Base-by-base conservation (phyloP, 2,113 vertebrate genomes). In the Brienomyrus brachyistius region DNA sequence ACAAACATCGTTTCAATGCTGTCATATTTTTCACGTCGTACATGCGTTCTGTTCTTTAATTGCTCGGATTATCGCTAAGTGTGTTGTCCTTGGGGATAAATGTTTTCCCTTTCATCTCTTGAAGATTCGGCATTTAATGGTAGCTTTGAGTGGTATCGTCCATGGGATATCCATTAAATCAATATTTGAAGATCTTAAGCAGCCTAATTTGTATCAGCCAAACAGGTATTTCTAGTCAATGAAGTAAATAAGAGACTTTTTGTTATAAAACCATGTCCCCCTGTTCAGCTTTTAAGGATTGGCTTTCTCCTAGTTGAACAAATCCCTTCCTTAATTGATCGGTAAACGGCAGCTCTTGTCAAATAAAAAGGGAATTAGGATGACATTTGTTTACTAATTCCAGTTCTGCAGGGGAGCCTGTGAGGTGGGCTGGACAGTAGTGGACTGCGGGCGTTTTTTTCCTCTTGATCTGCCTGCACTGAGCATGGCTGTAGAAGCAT, bases 181-280 rank as follows among this genome's bases (percentile, higher is more conserved):
- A 94, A 93, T 95, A 95, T 92, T 66, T 89, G 87, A 91, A 91
- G 91, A 90, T 93, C 91, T 91, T 91, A 92, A 93, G 90, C 50
- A 86, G 88, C 91, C 93, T 92, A 93, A 92, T 91, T 91, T 92
- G 88, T 89, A 91, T 91, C 74, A 90, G 92, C 91, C 93, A 93
- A 93, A 92, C 92, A 92, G 92, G 91, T 94, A 93, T 93, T 96
- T 96, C 84, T 93, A 94, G 95, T 94, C 94, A 94, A 89, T 89
- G 91, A 89, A 94, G 94, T 95, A 95, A 95, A 95, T 95, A 95
- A 95, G 93, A 92, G 93, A 92, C 91, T 92, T 92, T 94, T 95
- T 93, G 92, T 91, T 80, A 92, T 89, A 91, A 92, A 92, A 94
- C 94, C 94, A 90, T 91, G 90, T 94, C 91, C 92, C 95, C 91